Base-by-base conservation (phyloP, 2,888 invertebrate genomes). In the Leptopilina syphax region DNA sequence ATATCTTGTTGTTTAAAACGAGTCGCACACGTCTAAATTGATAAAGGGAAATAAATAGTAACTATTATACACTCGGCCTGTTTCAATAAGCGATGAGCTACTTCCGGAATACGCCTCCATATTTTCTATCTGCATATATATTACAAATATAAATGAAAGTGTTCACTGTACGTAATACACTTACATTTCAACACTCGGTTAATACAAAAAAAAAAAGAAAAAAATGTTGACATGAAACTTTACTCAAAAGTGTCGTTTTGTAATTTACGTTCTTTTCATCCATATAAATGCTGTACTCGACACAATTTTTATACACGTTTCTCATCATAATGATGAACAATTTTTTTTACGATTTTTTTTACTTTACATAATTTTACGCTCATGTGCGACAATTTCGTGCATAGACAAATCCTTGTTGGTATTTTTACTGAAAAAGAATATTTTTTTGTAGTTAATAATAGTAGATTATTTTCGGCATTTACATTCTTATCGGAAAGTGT, bases 1-100 rank as follows among this genome's bases (percentile, higher is more conserved):
- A 63, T 85, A 86, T 85, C 84, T 83, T 83, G 83, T 86, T 84
- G 84, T 82, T 86, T 84, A 82, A 85, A 88, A 86, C 85, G 84
- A 88, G 84, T 83, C 66, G 86, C 84, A 86, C 85, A 84, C 82
- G 83, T 86, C 77, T 84, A 82, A 85, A 83, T 86, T 82, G 83
- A 47, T 82, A 80, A 82, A 84, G 84, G 82, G 83, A 87, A 86
- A 85, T 82, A 82, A 79, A 82, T 81, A 77, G 85, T 82, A 81
- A 83, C 82, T 76, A 65, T 70, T 70, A 50, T 50, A 70, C 54
- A 50, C 70, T 70, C 70, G 50, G 70, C 70, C 27, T 54, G 54
- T 70, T 70, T 70, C 54, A 70, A 54, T 63, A 63, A 13, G 27
- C 70, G 13, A 70, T 54, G 27, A 70, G 54, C 50, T 63, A 9